These are phyloP conservation scores for Triplophysa dalaica DNA, from an alignment of 2,113 vertebrate species.

Conservation along the genomic window DNA sequence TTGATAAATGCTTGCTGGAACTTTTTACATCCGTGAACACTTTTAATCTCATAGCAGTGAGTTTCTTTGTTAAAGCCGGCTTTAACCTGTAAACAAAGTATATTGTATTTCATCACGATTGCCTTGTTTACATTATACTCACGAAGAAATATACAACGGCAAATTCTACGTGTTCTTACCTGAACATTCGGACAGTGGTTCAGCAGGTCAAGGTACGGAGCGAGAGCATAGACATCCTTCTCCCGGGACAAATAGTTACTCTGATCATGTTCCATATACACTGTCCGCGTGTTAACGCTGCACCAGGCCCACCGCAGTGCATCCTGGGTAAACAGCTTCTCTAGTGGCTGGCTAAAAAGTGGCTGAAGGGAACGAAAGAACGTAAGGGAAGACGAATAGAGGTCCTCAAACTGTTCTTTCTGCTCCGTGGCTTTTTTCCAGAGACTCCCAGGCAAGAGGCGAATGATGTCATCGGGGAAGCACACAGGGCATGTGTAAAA, in stretches of 20 bases:
- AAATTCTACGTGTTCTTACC: slow-evolving; percentile 67
- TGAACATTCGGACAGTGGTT: slow-evolving; percentile 87
- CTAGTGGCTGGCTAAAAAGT: slow-evolving; percentile 72
- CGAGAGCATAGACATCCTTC: slow-evolving; percentile 82
- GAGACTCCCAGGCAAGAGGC: slow-evolving; percentile 74
- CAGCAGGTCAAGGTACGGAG: slow-evolving; percentile 90
- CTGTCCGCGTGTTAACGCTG: slow-evolving; percentile 88
- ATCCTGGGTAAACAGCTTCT: slow-evolving; percentile 75
- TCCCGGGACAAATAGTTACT: slow-evolving; percentile 76
- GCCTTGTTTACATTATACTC: no score
- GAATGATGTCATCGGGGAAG: slow-evolving; percentile 67
- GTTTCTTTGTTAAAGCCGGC: slow-evolving; percentile 81
- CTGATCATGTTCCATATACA: slow-evolving; percentile 80
- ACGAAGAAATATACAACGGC: no score
- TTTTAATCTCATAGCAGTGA: slow-evolving; percentile 83
- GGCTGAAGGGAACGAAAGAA: slow-evolving; percentile 87
- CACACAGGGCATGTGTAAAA: slow-evolving; percentile 83
- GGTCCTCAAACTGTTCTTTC: slow-evolving; percentile 65
- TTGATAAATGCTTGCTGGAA: slow-evolving; percentile 86
- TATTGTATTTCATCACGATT: background rate
- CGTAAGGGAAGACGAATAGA: slow-evolving; percentile 69
- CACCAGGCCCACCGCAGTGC: slow-evolving; percentile 94
- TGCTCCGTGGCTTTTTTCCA: slow-evolving; percentile 75
- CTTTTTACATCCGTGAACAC: slow-evolving; percentile 64
- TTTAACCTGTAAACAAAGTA: slow-evolving; percentile 74